Evolutionary conservation across 2,113 vertebrate species (phyloP).

Genomic region (Podarcis cretensis): DNA sequence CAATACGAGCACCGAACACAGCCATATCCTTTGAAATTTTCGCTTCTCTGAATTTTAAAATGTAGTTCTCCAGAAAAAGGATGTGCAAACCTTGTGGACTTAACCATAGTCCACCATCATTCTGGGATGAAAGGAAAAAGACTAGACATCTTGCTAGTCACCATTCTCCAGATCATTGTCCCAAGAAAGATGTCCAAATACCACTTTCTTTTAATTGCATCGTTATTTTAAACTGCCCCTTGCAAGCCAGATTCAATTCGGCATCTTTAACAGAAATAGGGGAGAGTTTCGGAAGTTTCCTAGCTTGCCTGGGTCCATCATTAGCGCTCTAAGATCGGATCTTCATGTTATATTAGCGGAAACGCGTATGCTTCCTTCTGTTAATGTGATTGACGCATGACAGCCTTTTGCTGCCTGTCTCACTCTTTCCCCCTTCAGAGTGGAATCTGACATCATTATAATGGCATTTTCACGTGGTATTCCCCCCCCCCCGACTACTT

Average conservation of each 20-base stretch:
- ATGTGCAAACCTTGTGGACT: too few relatives aligned
- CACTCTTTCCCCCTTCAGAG: conserved; percentile 23
- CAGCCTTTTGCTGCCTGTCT: conserved; percentile 59
- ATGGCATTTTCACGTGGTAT: neutral
- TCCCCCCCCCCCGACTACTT: neutral
- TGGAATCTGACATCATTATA: conserved; percentile 40
- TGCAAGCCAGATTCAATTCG: neutral
- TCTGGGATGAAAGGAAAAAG: too few relatives aligned
- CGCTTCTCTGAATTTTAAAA: too few relatives aligned
- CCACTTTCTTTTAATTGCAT: neutral
- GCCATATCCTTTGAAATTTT: too few relatives aligned
- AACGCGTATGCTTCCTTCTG: conserved; percentile 54
- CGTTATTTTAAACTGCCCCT: neutral
- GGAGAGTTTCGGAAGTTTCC: conserved; percentile 36
- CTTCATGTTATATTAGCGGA: conserved; percentile 48
- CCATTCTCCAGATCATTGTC: neutral
- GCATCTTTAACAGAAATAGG: conserved; percentile 30
- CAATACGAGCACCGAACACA: too few relatives aligned
- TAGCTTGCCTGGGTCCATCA: conserved; percentile 52
- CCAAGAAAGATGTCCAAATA: neutral
- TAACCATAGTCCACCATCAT: too few relatives aligned
- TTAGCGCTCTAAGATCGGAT: conserved; percentile 59
- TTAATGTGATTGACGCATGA: conserved; percentile 64
- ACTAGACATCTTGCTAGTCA: neutral
- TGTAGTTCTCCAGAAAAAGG: too few relatives aligned